Base-by-base conservation (phyloP, 2,113 vertebrate species). In the Chionis minor region DNA sequence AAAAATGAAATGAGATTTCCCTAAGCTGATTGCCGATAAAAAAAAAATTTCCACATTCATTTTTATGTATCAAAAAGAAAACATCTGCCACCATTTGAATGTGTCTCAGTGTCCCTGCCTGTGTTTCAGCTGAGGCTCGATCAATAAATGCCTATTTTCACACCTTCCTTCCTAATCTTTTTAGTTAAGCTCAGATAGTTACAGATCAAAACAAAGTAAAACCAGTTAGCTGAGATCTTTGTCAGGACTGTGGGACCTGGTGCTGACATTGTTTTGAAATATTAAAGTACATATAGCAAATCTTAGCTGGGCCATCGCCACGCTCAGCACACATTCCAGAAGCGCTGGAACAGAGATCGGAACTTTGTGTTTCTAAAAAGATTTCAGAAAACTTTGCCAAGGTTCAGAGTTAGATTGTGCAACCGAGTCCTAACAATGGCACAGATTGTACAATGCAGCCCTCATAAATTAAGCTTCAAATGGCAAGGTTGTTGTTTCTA, bases 1-100 rank as follows among this genome's bases (percentile, higher is more conserved):
- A 93, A 88, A 94, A 81, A 80, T n/a, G 75, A 96, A 96, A 96
- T 71, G 96, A 94, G 97, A 95, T 77, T 92, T 97, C 72, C 67
- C 74, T 86, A 96, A 96, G 96, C 82, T 88, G 89, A 73, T 97
- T 63, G 62, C 78, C 0, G 40, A 56, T 42, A 30, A 55, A 81
- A 90, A 91, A 93, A 92, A 86, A 70, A 21, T 2, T 78, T 92
- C 83, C 93, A 94, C 71, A 6, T 84, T 93, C 63, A 92, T 94
- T 95, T 97, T 88, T 91, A 72, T 47, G 47, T 74, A 62, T 56
- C 33, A 65, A 84, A 83, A 95, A 88, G 84, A 82, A 93, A 94
- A 92, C 96, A 96, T 96, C 97, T 97, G 97, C 94, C 92, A 69
- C 72, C 24, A 6, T 81, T 88, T 66, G 66, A 56, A 10, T 30